A percentile compares a stretch with the other conserved stretches of the same genome.
phyloP scores from a whole-genome alignment of 2,888 invertebrate genomes.

The Zaprionus bogoriensis region DNA sequence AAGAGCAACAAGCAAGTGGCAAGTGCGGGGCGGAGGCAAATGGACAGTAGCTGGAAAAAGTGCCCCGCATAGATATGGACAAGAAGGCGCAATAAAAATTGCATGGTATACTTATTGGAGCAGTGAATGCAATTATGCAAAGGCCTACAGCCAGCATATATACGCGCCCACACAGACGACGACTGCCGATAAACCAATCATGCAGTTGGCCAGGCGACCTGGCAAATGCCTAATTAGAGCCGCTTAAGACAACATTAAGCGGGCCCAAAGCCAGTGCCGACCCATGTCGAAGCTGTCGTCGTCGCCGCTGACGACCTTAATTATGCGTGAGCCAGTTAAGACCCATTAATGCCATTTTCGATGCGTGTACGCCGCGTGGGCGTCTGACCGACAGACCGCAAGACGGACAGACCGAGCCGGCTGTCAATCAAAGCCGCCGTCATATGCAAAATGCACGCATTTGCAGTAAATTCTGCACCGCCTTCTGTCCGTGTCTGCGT shows the following conservation, averaged over 20 bases:
- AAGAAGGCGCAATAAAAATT: slow-evolving; percentile 20
- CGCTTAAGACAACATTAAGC: slow-evolving; percentile 68
- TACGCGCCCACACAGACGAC: background rate
- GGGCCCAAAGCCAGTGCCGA: slow-evolving; percentile 19
- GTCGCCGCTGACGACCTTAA: slow-evolving; percentile 59
- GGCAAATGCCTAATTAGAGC: slow-evolving; percentile 58
- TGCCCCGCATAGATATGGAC: slow-evolving; percentile 6
- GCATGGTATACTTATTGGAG: slow-evolving; percentile 25
- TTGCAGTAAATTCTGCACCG: slow-evolving; percentile 36
- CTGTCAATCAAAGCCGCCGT: slow-evolving; percentile 45
- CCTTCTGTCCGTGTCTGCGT: slow-evolving; percentile 23
- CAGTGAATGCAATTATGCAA: background rate
- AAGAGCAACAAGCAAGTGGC: slow-evolving; percentile 11
- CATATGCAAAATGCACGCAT: slow-evolving; percentile 54
- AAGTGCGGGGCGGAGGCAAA: slow-evolving; percentile 7
- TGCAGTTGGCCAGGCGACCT: slow-evolving; percentile 44
- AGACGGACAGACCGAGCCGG: background rate
- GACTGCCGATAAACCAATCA: slow-evolving; percentile 60
- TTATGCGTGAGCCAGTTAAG: slow-evolving; percentile 66
- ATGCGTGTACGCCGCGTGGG: slow-evolving; percentile 33
- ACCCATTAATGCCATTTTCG: slow-evolving; percentile 68
- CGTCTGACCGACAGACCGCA: slow-evolving; percentile 15
- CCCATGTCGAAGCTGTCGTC: slow-evolving; percentile 6
- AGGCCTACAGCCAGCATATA: slow-evolving; percentile 1
- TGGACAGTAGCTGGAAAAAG: slow-evolving; percentile 8